A percentile compares a stretch with the other conserved stretches of the same genome.
Evolutionary conservation across 2,113 vertebrate genomes (phyloP).

Genomic region (Oryctolagus cuniculus): DNA sequence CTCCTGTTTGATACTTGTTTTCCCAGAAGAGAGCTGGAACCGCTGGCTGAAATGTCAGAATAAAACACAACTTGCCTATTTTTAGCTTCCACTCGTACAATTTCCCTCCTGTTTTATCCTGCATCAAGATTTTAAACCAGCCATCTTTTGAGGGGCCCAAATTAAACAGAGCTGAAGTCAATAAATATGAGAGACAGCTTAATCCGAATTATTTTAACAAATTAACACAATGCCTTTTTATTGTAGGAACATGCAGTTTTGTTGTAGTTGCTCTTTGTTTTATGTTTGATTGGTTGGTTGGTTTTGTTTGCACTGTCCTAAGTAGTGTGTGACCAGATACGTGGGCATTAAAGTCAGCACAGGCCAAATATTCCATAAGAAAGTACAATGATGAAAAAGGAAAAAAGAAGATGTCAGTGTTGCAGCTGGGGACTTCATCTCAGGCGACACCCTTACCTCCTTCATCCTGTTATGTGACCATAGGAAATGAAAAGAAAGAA

Average conservation of each 20-base stretch:
- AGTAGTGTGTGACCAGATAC: background rate
- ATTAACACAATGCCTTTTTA: background rate
- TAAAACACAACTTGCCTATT: constrained; percentile 70
- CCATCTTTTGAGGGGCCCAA: background rate
- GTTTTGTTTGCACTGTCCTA: background rate
- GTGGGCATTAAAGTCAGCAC: background rate
- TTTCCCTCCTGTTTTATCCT: constrained; percentile 74
- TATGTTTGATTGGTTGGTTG: background rate
- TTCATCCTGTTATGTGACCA: background rate
- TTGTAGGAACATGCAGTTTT: background rate
- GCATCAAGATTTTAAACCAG: constrained; percentile 58
- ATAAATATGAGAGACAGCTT: constrained; percentile 2
- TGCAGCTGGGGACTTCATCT: background rate
- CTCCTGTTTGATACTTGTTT: constrained; percentile 80
- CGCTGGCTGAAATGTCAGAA: constrained; percentile 82
- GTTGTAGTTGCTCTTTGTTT: background rate
- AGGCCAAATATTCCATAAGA: background rate
- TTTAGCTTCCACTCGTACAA: constrained; percentile 68
- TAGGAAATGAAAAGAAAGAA: background rate
- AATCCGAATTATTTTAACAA: background rate
- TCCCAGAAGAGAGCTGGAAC: constrained; percentile 77
- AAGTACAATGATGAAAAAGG: background rate
- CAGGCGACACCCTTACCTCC: background rate
- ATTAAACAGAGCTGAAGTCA: background rate
- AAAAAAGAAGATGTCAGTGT: background rate